Evolutionary conservation across 2,888 invertebrate species (phyloP), one percentile per base, ranked within the genome.

Genomic region (Dryobotodes eremita): DNA sequence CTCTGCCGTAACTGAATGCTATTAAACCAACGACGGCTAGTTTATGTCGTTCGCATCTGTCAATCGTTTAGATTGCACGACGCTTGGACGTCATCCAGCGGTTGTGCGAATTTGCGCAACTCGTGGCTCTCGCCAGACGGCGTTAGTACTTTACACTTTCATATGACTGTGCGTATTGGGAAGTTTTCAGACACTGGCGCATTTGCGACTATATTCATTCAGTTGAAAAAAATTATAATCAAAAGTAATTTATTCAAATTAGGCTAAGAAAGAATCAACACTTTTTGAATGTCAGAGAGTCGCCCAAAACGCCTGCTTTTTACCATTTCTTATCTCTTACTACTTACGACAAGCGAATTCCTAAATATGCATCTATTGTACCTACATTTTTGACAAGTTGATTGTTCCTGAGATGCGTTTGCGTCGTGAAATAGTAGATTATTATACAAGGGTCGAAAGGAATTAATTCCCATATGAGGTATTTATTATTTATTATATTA

Each of bases 61-160:
- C 86, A 81, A 78, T 81, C 57, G 66, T 20, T 75, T 11, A 17
- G 36, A 79, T 86, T 80, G 72, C 80, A 50, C 61, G 64, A n/a
- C 10, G 31, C 7, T 86, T 86, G 86, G 86, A 83, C 20, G 26
- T 0, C 50, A 13, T 80, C 86, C 86, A 86, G 86, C 61, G 1
- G 7, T 76, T 50, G n/a, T 42, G 50, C 13, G 57, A 78, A 77
- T 53, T 86, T 86, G 42, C 75, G 86, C 69, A 86, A 83, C 48
- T 46, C 0, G n/a, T 48, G 15, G 2, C 23, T 17, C 15, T 26
- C 61, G 72, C 69, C 59, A 71, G 79, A 23, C 48, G 10, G 64
- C 36, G n/a, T 61, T 20, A 50, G 55, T 50, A 81, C 48, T 72
- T 31, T 62, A 57, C 13, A 46, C 48, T 46, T 64, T 70, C n/a